These are phyloP conservation scores for Drosophila longiperda DNA, from an alignment of 2,888 invertebrate species.

Conservation along the genomic window DNA sequence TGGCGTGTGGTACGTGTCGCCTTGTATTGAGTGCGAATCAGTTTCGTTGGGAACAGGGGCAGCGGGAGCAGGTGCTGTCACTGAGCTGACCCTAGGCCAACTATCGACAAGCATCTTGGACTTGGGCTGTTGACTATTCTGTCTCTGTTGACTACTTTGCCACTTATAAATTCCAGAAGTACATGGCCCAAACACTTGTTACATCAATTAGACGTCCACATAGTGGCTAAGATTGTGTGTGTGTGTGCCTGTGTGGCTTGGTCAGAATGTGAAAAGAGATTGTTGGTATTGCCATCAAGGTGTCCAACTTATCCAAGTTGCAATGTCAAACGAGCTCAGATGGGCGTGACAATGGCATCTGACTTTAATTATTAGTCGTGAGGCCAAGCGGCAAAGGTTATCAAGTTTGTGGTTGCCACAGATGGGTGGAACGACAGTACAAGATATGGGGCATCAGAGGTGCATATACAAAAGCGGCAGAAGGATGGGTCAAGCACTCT, in stretches of 20 bases:
- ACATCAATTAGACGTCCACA: slow-evolving; percentile 82
- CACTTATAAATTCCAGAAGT: slow-evolving; percentile 80
- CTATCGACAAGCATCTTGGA: slow-evolving; percentile 77
- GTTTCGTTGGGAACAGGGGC: slow-evolving; percentile 7
- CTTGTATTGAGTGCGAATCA: slow-evolving; percentile 75
- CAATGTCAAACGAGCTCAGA: slow-evolving; percentile 49
- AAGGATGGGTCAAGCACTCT: slow-evolving; percentile 32
- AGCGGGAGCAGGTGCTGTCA: slow-evolving; percentile 25
- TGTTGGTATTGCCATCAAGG: slow-evolving; percentile 62
- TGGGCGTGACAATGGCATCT: slow-evolving; percentile 51
- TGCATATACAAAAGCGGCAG: slow-evolving; percentile 7
- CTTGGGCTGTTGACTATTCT: slow-evolving; percentile 62
- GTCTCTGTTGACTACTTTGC: slow-evolving; percentile 73
- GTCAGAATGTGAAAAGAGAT: slow-evolving; percentile 62
- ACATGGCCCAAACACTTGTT: slow-evolving; percentile 83
- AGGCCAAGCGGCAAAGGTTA: slow-evolving; percentile 40
- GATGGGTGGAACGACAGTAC: slow-evolving; percentile 2
- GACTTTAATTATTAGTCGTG: slow-evolving; percentile 58
- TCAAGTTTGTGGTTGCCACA: slow-evolving; percentile 22
- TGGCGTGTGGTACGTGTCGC: slow-evolving; percentile 63
- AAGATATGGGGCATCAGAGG: slow-evolving; percentile 17
- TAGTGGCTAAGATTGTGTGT: slow-evolving; percentile 39
- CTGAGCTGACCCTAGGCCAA: slow-evolving; percentile 60
- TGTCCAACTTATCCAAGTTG: slow-evolving; percentile 52
- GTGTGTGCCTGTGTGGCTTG: slow-evolving; percentile 31